Conservation (phyloP, 2,797 vertebrate species). For the Oreortyx pictus region DNA sequence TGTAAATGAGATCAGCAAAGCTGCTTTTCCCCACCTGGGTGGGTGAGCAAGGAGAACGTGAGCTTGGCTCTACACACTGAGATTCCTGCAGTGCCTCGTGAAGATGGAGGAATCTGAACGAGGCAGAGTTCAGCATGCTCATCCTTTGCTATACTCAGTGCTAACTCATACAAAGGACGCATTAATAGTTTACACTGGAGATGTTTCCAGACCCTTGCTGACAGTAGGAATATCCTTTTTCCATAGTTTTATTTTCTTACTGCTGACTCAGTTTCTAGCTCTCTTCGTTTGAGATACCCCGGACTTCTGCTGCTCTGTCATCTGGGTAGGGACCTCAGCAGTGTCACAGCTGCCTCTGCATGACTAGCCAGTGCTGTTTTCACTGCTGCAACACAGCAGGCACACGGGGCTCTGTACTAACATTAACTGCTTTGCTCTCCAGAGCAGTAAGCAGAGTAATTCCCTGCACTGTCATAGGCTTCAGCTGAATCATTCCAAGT, state of each 20-base stretch:
- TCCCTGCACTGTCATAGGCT: not conserved
- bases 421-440: not conserved
- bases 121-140: not conserved
- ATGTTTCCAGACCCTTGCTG: not conserved
- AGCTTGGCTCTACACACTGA: not conserved
- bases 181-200: not conserved
- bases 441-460: not conserved
- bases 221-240: not conserved
- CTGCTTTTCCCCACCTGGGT: accelerated
- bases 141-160: slow-evolving; percentile 4
- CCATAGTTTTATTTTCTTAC: not conserved
- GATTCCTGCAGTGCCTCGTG: not conserved
- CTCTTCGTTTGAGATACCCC: not conserved
- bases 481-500: not conserved
- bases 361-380: not conserved
- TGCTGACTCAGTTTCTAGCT: not conserved
- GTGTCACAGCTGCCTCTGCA: not conserved
- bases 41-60: not conserved
- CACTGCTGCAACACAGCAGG: not conserved
- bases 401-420: not conserved
- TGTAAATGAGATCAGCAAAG: not conserved
- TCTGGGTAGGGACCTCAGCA: not conserved
- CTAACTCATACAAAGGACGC: not conserved
- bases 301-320: not conserved
- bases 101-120: not conserved